Base-by-base conservation (phyloP, 2,797 vertebrate species). In the Takifugu ocellatus region DNA sequence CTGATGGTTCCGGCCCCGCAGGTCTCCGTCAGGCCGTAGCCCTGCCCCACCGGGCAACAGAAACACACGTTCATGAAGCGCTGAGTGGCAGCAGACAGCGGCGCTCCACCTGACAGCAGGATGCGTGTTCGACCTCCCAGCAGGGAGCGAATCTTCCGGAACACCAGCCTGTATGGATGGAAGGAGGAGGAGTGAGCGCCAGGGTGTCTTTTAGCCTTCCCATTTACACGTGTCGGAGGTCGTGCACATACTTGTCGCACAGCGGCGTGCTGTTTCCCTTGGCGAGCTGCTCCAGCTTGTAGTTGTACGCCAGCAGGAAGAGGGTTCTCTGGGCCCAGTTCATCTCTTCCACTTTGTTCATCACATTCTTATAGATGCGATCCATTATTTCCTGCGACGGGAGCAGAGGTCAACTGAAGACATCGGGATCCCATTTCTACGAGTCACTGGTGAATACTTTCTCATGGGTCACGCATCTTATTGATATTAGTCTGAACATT, bases 1-100 rank as follows among this genome's bases (percentile, higher is more conserved):
- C 92, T 94, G 63, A 99, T 93, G 14, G 94, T 96, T 42, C 95
- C 96, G 0, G 94, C 95, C 0, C 96, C 96, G 0, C 92, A 92
- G 0, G 95, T 97, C 73, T 99, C 97, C 0, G 97, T 99, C 53
- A 99, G 92, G 42, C 97, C 97, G 2, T 99, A 99, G 0, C 96
- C 96, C 79, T 98, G 96, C 12, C 95, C 95, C 66, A 99, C 96
- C 0, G 95, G 92, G 80, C 97, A 99, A 81, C 96, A 98, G 64
- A 99, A 92, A 56, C 97, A 99, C 68, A 99, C 95, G 43, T 99
- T 99, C 95, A 99, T 98, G 86, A 99, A 99, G 29, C 94, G 89
- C 63, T 99, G 96, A 0, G 97, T 99, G n/a, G 92, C 84, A 0
- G 95, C 93, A 0, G 96, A 98, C 4, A 99, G 93, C 0, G 96